Evolutionary conservation across 2,888 invertebrate species (phyloP).

Genomic region (Zygothrica quintamaculata): DNA sequence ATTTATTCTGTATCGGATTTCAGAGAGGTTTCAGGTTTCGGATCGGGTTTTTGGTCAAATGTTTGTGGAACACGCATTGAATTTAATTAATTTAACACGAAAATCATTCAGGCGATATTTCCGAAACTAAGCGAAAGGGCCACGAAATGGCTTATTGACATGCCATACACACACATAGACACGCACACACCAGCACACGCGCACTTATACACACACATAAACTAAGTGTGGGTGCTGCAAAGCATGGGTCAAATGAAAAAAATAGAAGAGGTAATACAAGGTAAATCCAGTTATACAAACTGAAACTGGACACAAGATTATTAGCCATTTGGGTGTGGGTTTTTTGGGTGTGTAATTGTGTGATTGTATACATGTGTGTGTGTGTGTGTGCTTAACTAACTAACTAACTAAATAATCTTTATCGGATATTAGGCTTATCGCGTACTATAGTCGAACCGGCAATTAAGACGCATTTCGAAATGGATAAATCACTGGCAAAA

Average conservation of each 20-base stretch:
- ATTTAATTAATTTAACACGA: slow-evolving; percentile 79
- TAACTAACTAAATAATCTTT: slow-evolving; percentile 49
- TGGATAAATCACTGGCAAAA: slow-evolving; percentile 46
- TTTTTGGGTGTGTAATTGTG: no score
- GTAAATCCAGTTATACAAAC: not conserved
- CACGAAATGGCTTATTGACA: slow-evolving; percentile 71
- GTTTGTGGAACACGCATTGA: slow-evolving; percentile 68
- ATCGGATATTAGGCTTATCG: slow-evolving; percentile 55
- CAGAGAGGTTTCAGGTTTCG: not conserved
- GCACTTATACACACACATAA: no score
- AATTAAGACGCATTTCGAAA: slow-evolving; percentile 40
- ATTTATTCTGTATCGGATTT: slow-evolving; percentile 45
- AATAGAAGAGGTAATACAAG: slow-evolving; percentile 9
- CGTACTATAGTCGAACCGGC: slow-evolving; percentile 50
- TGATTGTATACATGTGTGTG: no score
- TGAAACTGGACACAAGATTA: not conserved
- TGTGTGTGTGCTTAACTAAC: no score
- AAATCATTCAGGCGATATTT: slow-evolving; percentile 74
- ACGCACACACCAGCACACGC: slow-evolving; percentile 8
- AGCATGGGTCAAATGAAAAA: slow-evolving; percentile 11
- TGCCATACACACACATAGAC: slow-evolving; percentile 35
- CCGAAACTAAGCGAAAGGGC: slow-evolving; percentile 60
- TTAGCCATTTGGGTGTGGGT: slow-evolving; percentile 27
- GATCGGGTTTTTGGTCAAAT: slow-evolving; percentile 50
- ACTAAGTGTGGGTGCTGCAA: no score